Percentiles rank a stretch among this genome's conserved stretches.
Evolutionary conservation across 2,113 vertebrate genomes (phyloP).

Genomic region (Empidonax alnorum): DNA sequence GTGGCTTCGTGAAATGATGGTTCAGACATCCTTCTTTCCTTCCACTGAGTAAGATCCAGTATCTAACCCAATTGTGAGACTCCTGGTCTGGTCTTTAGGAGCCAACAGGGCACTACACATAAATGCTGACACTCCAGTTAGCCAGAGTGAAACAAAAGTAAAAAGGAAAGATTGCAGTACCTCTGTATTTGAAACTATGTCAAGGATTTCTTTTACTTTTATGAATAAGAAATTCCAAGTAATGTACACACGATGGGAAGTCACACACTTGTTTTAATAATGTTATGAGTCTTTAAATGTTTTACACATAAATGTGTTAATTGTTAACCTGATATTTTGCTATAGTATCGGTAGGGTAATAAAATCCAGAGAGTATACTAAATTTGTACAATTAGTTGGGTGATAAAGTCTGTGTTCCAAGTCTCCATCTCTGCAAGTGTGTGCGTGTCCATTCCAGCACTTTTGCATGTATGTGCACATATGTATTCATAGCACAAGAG

Average conservation of each 20-base stretch:
- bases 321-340: neutral
- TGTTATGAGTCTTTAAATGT: neutral
- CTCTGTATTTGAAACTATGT: neutral
- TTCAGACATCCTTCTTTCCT: constrained; percentile 47
- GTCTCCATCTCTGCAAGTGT: neutral
- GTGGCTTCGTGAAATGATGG: constrained; percentile 43
- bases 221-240: neutral
- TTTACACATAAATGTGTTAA: neutral
- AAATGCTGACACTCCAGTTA: constrained; percentile 27
- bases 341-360: neutral
- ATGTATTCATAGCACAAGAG: neutral
- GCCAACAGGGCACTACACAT: constrained; percentile 9
- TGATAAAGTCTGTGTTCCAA: neutral
- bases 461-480: neutral
- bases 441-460: neutral
- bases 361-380: neutral
- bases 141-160: constrained; percentile 9
- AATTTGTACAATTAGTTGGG: neutral
- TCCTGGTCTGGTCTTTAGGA: constrained; percentile 35
- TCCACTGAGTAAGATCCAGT: constrained; percentile 44
- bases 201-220: neutral
- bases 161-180: neutral
- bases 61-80: constrained; percentile 59
- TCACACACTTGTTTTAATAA: neutral
- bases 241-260: neutral